Percentiles rank a stretch among this genome's conserved stretches.
These are phyloP conservation scores for Miltochrista miniata DNA, from an alignment of 2,888 invertebrate species.

Conservation along the genomic window DNA sequence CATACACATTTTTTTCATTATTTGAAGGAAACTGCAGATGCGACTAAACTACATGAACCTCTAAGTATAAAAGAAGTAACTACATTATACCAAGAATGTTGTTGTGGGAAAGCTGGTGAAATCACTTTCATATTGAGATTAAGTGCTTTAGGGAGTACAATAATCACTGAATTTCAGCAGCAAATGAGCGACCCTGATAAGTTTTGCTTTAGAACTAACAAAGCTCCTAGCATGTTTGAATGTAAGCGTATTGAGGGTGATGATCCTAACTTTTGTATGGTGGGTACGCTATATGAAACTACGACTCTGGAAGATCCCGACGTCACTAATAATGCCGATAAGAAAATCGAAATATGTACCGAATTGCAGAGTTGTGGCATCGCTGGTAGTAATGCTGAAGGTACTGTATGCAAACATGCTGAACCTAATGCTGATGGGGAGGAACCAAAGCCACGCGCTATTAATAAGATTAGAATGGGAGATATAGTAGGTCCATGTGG, in stretches of 20 bases:
- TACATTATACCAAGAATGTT: conserved; percentile 58
- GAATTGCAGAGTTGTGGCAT: conserved; percentile 61
- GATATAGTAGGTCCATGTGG: conserved; percentile 77
- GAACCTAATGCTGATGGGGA: conserved; percentile 14
- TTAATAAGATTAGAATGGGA: conserved; percentile 74
- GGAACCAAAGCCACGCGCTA: conserved; percentile 53
- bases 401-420: conserved; percentile 45
- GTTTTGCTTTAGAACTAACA: conserved; percentile 73
- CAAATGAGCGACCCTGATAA: conserved; percentile 63
- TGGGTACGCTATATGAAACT: conserved; percentile 71
- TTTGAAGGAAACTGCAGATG: conserved; percentile 67
- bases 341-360: conserved; percentile 70
- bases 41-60: conserved; percentile 59
- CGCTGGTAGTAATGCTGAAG: conserved; percentile 39
- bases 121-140: conserved; percentile 74
- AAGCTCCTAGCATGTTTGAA: conserved; percentile 73
- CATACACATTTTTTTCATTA: conserved; percentile 73
- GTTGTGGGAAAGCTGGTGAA: conserved; percentile 67
- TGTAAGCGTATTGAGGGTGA: conserved; percentile 69
- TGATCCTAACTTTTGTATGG: conserved; percentile 73
- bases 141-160: conserved; percentile 75
- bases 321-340: conserved; percentile 46
- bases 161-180: conserved; percentile 76
- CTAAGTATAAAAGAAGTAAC: conserved; percentile 61
- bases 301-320: conserved; percentile 74